phyloP scores from a whole-genome alignment of 2,888 invertebrate genomes.

The Monochamus alternatus region DNA sequence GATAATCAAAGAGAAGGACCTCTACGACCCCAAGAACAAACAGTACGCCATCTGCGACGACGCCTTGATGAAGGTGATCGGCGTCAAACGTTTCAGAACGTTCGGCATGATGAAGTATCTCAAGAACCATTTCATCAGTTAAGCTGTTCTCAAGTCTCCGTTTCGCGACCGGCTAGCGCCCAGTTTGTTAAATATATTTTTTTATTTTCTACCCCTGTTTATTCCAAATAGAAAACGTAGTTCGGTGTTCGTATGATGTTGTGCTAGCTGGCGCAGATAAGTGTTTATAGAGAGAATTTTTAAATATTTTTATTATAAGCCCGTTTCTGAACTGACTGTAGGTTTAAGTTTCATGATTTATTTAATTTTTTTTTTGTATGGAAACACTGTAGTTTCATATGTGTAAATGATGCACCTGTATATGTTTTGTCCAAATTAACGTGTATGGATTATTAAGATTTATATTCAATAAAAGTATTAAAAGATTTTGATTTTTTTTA shows the following conservation, averaged over 20 bases:
- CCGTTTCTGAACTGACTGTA: conserved; percentile 55
- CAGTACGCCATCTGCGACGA: conserved; percentile 96
- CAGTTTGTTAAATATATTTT: conserved; percentile 16
- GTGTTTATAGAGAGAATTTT: conserved; percentile 42
- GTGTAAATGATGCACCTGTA: conserved; percentile 56
- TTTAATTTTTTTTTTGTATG: conserved; percentile 47
- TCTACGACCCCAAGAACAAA: conserved; percentile 95
- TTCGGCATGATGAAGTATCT: conserved; percentile 98
- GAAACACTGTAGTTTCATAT: conserved; percentile 47
- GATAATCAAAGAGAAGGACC: conserved; percentile 89
- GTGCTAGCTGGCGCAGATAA: conserved; percentile 40
- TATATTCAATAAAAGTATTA: conserved; percentile 50
- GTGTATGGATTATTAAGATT: conserved; percentile 47
- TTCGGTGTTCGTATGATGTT: conserved; percentile 43
- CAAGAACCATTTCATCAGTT: conserved; percentile 88
- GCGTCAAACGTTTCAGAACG: conserved; percentile 92
- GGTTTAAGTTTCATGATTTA: conserved; percentile 37
- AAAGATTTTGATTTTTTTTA: neutral
- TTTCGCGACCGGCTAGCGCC: conserved; percentile 17
- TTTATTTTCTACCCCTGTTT: conserved; percentile 8
- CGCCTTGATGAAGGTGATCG: conserved; percentile 90
- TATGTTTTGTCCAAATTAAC: conserved; percentile 55
- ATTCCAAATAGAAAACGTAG: conserved; percentile 40
- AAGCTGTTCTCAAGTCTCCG: conserved; percentile 60
- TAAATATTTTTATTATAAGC: conserved; percentile 48